Percentiles rank a stretch among this genome's conserved stretches.
phyloP scores from a whole-genome alignment of 2,113 vertebrate species.

The Ardeotis arabs region DNA sequence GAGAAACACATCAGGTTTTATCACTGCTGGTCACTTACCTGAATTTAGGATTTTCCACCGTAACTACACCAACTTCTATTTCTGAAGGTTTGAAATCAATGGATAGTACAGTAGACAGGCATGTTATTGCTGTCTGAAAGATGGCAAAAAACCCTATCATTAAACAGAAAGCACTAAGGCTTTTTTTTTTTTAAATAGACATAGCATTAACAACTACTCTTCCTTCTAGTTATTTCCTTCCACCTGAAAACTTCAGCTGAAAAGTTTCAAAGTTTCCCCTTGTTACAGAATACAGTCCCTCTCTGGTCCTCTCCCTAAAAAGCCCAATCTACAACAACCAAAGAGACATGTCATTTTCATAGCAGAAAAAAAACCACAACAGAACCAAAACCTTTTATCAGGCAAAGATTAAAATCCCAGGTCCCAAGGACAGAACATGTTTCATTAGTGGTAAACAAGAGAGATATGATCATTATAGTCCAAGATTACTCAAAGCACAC shows the following conservation, averaged over 20 bases:
- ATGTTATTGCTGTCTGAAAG: slow-evolving; percentile 91
- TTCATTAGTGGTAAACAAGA: background rate
- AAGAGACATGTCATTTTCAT: background rate
- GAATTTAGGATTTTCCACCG: slow-evolving; percentile 92
- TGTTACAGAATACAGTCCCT: background rate
- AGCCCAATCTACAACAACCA: background rate
- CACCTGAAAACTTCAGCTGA: background rate
- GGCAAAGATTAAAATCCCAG: background rate
- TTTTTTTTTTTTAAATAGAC: background rate
- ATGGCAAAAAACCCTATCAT: background rate
- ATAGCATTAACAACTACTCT: background rate
- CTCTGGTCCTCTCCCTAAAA: background rate
- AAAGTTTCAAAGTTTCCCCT: background rate
- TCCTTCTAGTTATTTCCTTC: background rate
- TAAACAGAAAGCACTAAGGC: background rate
- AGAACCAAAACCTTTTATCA: background rate
- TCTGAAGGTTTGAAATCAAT: slow-evolving; percentile 98
- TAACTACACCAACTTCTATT: slow-evolving; percentile 93
- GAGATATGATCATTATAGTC: background rate
- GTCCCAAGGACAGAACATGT: background rate
- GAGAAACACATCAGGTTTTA: background rate
- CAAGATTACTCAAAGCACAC: background rate
- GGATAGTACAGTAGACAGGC: slow-evolving; percentile 93
- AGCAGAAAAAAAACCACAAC: background rate
- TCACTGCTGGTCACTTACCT: slow-evolving; percentile 76